These are phyloP conservation scores for Poecilia picta DNA, from an alignment of 2,797 vertebrate species.

Conservation along the genomic window DNA sequence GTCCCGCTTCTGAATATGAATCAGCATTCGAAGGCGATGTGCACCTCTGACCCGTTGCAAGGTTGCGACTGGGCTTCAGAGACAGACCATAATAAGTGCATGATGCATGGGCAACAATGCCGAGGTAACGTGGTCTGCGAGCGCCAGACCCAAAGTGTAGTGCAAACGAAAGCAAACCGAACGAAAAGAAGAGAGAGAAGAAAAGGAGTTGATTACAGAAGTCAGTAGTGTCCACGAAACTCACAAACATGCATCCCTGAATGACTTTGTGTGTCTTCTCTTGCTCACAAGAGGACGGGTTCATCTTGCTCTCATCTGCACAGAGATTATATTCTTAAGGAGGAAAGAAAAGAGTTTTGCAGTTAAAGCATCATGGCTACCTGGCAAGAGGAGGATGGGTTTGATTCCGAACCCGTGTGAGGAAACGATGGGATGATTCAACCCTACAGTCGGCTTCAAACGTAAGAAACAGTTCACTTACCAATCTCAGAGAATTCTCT, in stretches of 20 bases:
- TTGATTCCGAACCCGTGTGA: slow-evolving; percentile 74
- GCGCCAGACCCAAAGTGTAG: slow-evolving; percentile 83
- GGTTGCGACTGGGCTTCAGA: slow-evolving; percentile 71
- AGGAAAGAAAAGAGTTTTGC: slow-evolving; percentile 74
- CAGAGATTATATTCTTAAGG: slow-evolving; percentile 71
- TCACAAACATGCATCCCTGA: slow-evolving; percentile 87
- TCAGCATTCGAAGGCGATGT: slow-evolving; percentile 56
- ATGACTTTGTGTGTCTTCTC: slow-evolving; percentile 80
- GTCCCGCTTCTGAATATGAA: slow-evolving; percentile 59
- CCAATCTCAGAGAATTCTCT: slow-evolving; percentile 69
- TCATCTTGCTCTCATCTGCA: slow-evolving; percentile 76
- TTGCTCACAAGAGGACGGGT: slow-evolving; percentile 74
- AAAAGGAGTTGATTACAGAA: slow-evolving; percentile 70
- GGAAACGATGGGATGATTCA: slow-evolving; percentile 66
- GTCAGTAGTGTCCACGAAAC: slow-evolving; percentile 80
- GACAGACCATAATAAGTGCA: slow-evolving; percentile 84
- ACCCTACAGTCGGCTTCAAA: slow-evolving; percentile 65
- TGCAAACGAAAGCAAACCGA: slow-evolving; percentile 85
- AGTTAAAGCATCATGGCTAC: slow-evolving; percentile 80
- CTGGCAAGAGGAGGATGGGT: slow-evolving; percentile 73
- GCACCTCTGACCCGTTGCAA: slow-evolving; percentile 64
- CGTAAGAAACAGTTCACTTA: slow-evolving; percentile 64
- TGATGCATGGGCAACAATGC: slow-evolving; percentile 83
- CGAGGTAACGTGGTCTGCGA: slow-evolving; percentile 86
- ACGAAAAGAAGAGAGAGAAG: slow-evolving; percentile 66